These are phyloP conservation scores for human DNA, from an alignment of 2,113 vertebrate species.

Conservation along the genomic window GRCh38 chr13:77500501-77501000, in stretches of 20 bases:
- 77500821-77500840: not conserved
- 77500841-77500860: not conserved
- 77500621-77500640: not conserved
- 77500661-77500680: not conserved
- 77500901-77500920: not conserved
- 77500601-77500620: not conserved
- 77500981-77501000: not conserved
- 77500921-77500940: not conserved
- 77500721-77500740: not conserved
- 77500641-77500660: not conserved
- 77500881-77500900: not conserved
- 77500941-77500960: not conserved
- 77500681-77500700: not conserved
- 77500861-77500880: not conserved
- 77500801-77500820: not conserved
- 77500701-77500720: not conserved
- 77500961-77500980: not conserved
- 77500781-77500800: not conserved
- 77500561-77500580: not conserved
- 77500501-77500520: not conserved
- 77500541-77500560: not conserved
- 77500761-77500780: not conserved
- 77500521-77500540: not conserved
- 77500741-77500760: conserved; percentile 5
- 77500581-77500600: not conserved